Evolutionary conservation across 2,797 vertebrate genomes (phyloP), one percentile per base, ranked within the genome.

Genomic region (Atherinosoma microstoma): DNA sequence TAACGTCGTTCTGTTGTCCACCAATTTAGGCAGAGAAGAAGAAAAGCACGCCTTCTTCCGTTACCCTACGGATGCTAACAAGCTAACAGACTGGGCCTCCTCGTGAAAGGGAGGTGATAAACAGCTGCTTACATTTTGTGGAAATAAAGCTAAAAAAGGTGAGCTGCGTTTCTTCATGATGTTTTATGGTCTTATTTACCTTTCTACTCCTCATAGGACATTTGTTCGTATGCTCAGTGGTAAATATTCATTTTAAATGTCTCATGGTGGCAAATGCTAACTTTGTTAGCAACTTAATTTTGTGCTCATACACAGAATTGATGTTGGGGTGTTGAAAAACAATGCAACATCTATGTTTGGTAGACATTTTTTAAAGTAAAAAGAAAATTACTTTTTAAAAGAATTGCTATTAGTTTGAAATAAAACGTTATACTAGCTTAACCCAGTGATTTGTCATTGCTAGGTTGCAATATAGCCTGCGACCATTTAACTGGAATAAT

Each of bases 1-100:
- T 6, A 32, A 18, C 1, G 2, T 24, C 20, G 1, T 11, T 51
- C 60, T 24, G 0, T 0, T 2, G 27, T 0, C 13, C 2, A 0
- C 12, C 1, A 15, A 5, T 29, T 15, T 9, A 67, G 8, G 27
- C 7, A 15, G 16, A 3, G 61, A 76, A 76, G 67, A 70, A 84
- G 64, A 82, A 63, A 16, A 3, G 3, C 29, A 20, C 7, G 0
- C 6, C 13, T 6, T 47, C 63, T 70, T 73, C 64, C 53, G 71
- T 3, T n/a, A 2, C n/a, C 32, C 54, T 45, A 42, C 54, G 35
- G 64, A 62, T 34, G 71, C 61, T 66, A 85, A 70, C 66, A 64
- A 70, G 73, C 70, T 82, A 86, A 58, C 51, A 12, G 2, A 35
- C 45, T 42, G 13, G 58, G 49, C 49, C 51, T 57, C 30, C 40